A percentile compares a stretch with the other conserved stretches of the same genome.
These are phyloP conservation scores for Bostrychus sinensis DNA, from an alignment of 2,113 vertebrate species.

Conservation along the genomic window DNA sequence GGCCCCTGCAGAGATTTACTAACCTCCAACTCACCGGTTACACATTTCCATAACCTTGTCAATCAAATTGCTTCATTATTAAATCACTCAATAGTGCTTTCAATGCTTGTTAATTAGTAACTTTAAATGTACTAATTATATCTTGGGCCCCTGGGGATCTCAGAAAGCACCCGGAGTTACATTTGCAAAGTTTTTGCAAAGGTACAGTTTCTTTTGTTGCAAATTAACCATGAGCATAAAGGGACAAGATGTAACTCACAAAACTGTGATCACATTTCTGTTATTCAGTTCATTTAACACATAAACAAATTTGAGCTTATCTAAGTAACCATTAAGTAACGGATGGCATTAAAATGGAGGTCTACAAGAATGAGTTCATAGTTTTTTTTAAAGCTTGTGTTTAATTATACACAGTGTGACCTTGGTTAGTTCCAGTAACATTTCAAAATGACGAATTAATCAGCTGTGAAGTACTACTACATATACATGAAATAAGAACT, in stretches of 20 bases:
- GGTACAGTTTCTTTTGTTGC: not conserved
- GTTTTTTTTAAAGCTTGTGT: too few species aligned
- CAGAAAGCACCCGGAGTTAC: not conserved
- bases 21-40: not conserved
- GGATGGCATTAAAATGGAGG: too few species aligned
- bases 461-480: too few species aligned
- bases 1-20: not conserved
- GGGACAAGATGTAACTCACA: not conserved
- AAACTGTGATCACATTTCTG: not conserved
- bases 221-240: not conserved
- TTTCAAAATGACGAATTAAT: too few species aligned
- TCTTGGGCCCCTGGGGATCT: not conserved
- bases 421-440: too few species aligned
- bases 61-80: constrained; percentile 1
- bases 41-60: not conserved
- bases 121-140: not conserved
- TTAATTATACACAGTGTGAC: too few species aligned
- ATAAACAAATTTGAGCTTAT: not conserved
- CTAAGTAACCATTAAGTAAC: not conserved
- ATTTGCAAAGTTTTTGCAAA: too few species aligned
- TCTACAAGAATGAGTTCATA: too few species aligned
- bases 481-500: too few species aligned
- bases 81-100: not conserved
- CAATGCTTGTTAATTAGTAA: constrained; percentile 1
- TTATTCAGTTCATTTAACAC: not conserved